phyloP scores from a whole-genome alignment of 2,797 vertebrate species.

The Diglossa cyanea region DNA sequence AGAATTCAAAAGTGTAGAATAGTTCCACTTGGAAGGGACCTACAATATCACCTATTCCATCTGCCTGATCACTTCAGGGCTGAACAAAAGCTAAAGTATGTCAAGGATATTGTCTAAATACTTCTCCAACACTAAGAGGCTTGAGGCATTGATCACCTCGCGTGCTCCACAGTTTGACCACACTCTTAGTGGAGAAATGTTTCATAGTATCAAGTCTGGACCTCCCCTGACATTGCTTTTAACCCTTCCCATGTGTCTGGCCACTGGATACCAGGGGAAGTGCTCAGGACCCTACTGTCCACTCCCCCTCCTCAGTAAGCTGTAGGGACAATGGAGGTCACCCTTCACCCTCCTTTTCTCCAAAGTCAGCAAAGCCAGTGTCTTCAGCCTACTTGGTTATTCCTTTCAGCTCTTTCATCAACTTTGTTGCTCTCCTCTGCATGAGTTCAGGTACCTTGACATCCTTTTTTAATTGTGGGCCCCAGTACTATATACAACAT shows the following conservation, averaged over 20 bases:
- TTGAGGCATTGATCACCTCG: fast-evolving
- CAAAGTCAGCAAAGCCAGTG: neutral
- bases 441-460: neutral
- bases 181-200: neutral
- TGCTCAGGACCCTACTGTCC: neutral
- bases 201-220: neutral
- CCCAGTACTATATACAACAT: fast-evolving
- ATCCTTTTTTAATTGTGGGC: neutral
- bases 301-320: neutral
- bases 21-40: neutral
- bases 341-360: neutral
- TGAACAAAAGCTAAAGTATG: neutral
- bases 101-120: neutral
- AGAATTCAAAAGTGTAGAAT: neutral
- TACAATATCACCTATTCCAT: neutral
- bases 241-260: neutral
- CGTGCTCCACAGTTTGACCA: neutral
- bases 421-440: neutral
- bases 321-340: neutral
- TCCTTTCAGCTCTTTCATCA: neutral
- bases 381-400: neutral
- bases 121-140: neutral
- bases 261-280: neutral
- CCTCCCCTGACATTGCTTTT: neutral
- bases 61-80: neutral